Conservation (phyloP, 2,888 invertebrate species). For the Phortica okadai region DNA sequence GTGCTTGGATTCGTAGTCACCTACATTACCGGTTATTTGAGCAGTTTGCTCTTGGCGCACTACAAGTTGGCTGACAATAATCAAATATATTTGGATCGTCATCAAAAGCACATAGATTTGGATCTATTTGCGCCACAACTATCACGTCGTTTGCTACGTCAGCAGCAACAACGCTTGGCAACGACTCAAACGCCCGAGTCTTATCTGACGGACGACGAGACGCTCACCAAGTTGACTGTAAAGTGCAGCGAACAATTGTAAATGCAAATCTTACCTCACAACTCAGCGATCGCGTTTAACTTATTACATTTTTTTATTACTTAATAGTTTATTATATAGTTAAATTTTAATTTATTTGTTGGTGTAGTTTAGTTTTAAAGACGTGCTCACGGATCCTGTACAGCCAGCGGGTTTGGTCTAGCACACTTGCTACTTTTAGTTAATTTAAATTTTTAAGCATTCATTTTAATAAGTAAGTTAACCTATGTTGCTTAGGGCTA, state of each 20-base stretch:
- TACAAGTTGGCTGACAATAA: slow-evolving; percentile 71
- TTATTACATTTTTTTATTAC: neutral
- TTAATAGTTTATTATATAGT: neutral
- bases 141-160: slow-evolving; percentile 73
- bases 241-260: neutral
- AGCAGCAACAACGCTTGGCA: slow-evolving; percentile 22
- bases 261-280: neutral
- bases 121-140: slow-evolving; percentile 80
- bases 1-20: slow-evolving; percentile 78
- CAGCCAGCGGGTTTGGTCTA: neutral
- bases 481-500: too few relatives aligned
- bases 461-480: too few relatives aligned
- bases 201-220: slow-evolving; percentile 70
- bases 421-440: neutral
- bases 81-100: slow-evolving; percentile 66
- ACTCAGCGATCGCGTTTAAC: neutral
- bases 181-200: neutral
- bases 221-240: slow-evolving; percentile 59
- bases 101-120: slow-evolving; percentile 77
- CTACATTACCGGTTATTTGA: slow-evolving; percentile 77
- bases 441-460: too few relatives aligned
- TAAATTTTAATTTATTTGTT: slow-evolving; percentile 15
- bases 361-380: neutral
- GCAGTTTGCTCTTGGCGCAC: slow-evolving; percentile 76
- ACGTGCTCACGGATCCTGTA: neutral